phyloP scores from a whole-genome alignment of 2,888 invertebrate species.

The Thecocarcelia acutangulata region DNA sequence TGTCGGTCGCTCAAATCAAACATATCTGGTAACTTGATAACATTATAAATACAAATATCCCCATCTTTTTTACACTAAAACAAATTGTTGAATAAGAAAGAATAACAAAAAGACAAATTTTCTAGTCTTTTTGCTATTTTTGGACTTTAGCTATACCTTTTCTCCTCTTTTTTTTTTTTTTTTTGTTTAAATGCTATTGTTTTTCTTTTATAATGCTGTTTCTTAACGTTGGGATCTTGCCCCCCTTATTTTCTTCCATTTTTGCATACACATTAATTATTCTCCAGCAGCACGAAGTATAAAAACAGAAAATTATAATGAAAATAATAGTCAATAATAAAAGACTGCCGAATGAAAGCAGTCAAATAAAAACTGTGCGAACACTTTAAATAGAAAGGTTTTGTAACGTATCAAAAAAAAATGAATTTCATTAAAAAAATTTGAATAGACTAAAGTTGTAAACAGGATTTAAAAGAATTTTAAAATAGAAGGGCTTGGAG shows the following conservation, averaged over 20 bases:
- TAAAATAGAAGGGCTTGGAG: background rate
- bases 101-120: slow-evolving; percentile 33
- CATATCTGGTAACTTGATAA: slow-evolving; percentile 16
- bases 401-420: no score
- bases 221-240: slow-evolving; percentile 23
- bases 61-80: slow-evolving; percentile 39
- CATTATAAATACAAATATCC: background rate
- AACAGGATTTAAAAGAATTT: no score
- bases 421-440: no score
- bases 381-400: no score
- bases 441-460: no score
- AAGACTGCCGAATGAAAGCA: slow-evolving; percentile 15
- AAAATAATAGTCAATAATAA: slow-evolving; percentile 46
- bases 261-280: slow-evolving; percentile 10
- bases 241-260: slow-evolving; percentile 17
- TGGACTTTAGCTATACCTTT: slow-evolving; percentile 57
- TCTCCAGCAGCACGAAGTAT: background rate
- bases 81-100: slow-evolving; percentile 57
- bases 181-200: slow-evolving; percentile 56
- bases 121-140: slow-evolving; percentile 67
- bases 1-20: no score
- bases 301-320: slow-evolving; percentile 33
- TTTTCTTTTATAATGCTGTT: slow-evolving; percentile 48
- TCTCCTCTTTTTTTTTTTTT: slow-evolving; percentile 24
- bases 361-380: slow-evolving; percentile 3